Conservation (phyloP, 2,888 invertebrate genomes). For the Drosophila parthenogenetica region DNA sequence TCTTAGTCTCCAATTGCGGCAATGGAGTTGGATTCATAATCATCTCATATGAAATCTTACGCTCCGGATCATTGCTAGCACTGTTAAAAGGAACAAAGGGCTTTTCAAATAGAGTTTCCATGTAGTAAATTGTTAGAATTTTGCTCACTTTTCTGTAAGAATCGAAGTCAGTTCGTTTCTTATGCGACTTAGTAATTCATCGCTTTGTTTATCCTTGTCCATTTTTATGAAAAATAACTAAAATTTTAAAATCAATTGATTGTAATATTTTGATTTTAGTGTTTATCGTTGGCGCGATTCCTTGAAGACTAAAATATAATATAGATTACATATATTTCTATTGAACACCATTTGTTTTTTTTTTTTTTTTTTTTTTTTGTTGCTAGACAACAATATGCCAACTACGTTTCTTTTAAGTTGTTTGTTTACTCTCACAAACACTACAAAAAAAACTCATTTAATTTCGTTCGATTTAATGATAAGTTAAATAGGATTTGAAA, state of each 20-base stretch:
- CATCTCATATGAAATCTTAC: slow-evolving; percentile 42
- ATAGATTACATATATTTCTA: background rate
- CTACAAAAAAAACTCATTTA: no score
- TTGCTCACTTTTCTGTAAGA: slow-evolving; percentile 65
- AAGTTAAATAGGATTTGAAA: no score
- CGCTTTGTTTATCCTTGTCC: slow-evolving; percentile 51
- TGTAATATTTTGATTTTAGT: slow-evolving; percentile 17
- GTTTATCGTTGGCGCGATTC: slow-evolving; percentile 3
- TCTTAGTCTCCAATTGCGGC: slow-evolving; percentile 24
- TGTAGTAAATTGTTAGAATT: background rate
- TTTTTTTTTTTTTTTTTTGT: slow-evolving; percentile 39
- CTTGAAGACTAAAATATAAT: slow-evolving; percentile 8
- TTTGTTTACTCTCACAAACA: background rate
- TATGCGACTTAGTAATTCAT: slow-evolving; percentile 69
- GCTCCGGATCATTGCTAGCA: slow-evolving; percentile 43
- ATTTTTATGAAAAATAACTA: slow-evolving; percentile 30
- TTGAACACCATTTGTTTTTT: slow-evolving; percentile 41
- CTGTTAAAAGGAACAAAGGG: slow-evolving; percentile 21
- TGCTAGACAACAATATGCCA: slow-evolving; percentile 54
- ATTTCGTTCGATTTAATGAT: no score
- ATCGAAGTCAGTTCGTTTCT: slow-evolving; percentile 75
- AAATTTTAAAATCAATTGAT: slow-evolving; percentile 36
- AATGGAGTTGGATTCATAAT: slow-evolving; percentile 48
- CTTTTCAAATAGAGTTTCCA: background rate
- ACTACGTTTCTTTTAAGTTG: slow-evolving; percentile 16